phyloP scores from a whole-genome alignment of 2,797 vertebrate genomes.

The Capromys pilorides region DNA sequence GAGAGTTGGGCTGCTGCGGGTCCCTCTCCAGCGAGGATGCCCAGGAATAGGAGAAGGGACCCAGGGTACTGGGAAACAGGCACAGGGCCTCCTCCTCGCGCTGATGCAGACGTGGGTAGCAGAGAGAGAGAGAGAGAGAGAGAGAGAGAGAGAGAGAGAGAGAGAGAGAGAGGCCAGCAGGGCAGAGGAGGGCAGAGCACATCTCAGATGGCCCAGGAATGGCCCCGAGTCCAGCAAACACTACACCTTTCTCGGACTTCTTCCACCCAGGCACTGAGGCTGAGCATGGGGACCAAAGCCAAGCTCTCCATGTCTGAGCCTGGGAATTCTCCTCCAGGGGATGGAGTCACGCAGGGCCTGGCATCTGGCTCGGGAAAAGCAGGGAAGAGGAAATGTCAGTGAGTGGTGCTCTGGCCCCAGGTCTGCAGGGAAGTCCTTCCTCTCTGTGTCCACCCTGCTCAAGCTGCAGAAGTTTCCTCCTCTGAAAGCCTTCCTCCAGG shows the following conservation, averaged over 20 bases:
- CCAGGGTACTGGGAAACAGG: background rate
- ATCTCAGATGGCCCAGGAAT: background rate
- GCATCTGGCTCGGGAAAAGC: background rate
- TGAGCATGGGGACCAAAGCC: background rate
- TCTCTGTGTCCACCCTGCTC: background rate
- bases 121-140: background rate
- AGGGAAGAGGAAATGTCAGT: background rate
- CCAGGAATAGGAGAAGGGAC: fast-evolving
- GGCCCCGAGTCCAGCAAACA: background rate
- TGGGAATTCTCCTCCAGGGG: background rate
- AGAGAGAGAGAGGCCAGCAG: background rate
- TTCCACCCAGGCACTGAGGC: background rate
- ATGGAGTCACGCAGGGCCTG: background rate
- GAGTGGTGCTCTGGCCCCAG: background rate
- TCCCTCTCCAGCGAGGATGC: background rate
- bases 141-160: background rate
- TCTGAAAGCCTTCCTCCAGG: background rate
- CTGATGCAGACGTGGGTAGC: background rate
- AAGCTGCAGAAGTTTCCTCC: background rate
- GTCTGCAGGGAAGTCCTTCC: background rate
- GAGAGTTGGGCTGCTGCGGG: background rate
- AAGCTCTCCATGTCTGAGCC: background rate
- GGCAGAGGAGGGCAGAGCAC: background rate
- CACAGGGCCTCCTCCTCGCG: background rate
- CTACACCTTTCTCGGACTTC: background rate